These are phyloP conservation scores for Tinamus guttatus DNA, from an alignment of 2,113 vertebrate genomes.

Conservation along the genomic window DNA sequence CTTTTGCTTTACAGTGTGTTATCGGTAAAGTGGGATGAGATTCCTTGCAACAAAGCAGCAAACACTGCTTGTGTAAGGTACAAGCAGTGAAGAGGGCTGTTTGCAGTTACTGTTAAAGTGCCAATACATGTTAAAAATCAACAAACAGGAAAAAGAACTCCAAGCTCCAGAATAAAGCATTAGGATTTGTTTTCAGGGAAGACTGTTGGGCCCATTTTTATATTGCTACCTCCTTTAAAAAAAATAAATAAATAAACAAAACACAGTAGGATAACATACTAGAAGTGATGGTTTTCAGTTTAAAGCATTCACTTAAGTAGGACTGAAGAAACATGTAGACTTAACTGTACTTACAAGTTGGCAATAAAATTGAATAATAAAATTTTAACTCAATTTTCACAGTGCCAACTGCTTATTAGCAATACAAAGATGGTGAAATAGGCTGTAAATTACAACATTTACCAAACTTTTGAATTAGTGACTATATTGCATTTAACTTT, in stretches of 20 bases:
- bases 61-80: background rate
- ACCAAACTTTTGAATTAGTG: background rate
- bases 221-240: background rate
- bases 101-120: background rate
- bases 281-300: background rate
- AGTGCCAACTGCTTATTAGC: background rate
- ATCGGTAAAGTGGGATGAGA: background rate
- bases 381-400: background rate
- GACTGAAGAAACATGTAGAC: background rate
- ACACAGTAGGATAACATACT: background rate
- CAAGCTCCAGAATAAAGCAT: constrained; percentile 3
- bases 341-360: background rate
- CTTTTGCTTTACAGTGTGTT: constrained; percentile 16
- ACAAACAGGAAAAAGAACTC: constrained; percentile 58
- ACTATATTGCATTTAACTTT: background rate
- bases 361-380: background rate
- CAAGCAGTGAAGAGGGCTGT: background rate
- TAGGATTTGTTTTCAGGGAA: constrained; percentile 2
- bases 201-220: background rate
- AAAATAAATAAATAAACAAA: background rate
- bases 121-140: constrained; percentile 51
- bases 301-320: background rate
- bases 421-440: background rate
- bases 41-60: constrained; percentile 6
- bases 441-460: background rate